Evolutionary conservation across 1,140 invertebrate species (phyloP), one percentile per base, ranked within the genome.

Genomic region (Uloborus diversus): DNA sequence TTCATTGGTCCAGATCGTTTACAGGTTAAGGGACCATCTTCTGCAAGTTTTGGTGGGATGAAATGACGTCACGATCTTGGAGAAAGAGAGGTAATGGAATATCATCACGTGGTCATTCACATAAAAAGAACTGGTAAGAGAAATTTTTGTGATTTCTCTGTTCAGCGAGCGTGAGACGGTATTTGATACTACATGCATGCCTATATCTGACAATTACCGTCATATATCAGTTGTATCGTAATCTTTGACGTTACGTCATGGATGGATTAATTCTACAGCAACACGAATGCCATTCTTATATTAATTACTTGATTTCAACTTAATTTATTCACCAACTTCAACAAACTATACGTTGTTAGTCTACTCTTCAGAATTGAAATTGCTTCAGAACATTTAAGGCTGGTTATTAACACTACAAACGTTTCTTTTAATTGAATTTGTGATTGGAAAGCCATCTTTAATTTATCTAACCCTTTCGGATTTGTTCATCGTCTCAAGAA

Each of bases 21-120:
- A 14, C 33, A 78, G 73, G 73, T 78, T 78, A 78, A 47, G 73
- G 73, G 73, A 76, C 73, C 73, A 78, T 78, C 73, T 51, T 65
- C 49, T 25, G 25, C 27, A 37, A 73, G n/a, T 28, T 49, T 73
- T 37, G 28, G 17, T 35, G 25, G n/a, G 20, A 14, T 51, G 28
- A n/a, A 42, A 56, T 73, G 69, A 73, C 69, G 69, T 73, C 69
- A 73, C 1, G 56, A 5, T n/a, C n/a, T 17, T n/a, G 13, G 37
- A n/a, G 20, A 61, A n/a, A 35, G 35, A n/a, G 25, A 23, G 30
- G 13, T n/a, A 42, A 20, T 28, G 53, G n/a, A 20, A 17, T 11
- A 14, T 20, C 25, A 64, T 71, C 68, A 37, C 35, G 57, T 32
- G 37, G 37, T 33, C 28, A 30, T 33, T 59, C 5, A 28, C 56